Percentiles rank a stretch among this genome's conserved stretches.
Conservation (phyloP, 1,140 invertebrate genomes). For the Drosophila seguyi region DNA sequence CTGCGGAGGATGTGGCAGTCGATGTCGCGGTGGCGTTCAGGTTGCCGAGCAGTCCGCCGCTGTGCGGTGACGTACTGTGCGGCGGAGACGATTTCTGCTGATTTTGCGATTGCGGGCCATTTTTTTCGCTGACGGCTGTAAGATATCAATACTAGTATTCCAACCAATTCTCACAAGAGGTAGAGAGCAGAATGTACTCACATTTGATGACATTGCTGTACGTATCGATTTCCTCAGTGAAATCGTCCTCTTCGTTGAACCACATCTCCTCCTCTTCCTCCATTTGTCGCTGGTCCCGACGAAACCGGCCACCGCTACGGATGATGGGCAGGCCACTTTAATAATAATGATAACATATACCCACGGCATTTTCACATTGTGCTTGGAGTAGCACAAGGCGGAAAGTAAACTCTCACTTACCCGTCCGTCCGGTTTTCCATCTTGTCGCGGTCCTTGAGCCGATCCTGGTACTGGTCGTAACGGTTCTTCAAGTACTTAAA, state of each 20-base stretch:
- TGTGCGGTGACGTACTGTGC: slow-evolving; percentile 69
- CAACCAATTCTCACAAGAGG: neutral
- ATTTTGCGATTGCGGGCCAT: slow-evolving; percentile 75
- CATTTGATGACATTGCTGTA: slow-evolving; percentile 86
- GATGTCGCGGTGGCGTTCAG: slow-evolving; percentile 73
- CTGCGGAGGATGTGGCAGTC: slow-evolving; percentile 64
- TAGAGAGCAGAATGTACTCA: slow-evolving; percentile 27
- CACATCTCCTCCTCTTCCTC: slow-evolving; percentile 99
- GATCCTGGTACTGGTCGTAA: slow-evolving; percentile 98
- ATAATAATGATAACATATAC: slow-evolving; percentile 74
- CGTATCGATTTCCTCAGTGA: slow-evolving; percentile 90
- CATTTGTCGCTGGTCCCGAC: slow-evolving; percentile 95
- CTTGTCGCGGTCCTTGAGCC: slow-evolving; percentile 93
- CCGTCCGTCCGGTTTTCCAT: slow-evolving; percentile 87
- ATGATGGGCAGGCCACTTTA: slow-evolving; percentile 89
- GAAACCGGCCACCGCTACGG: slow-evolving; percentile 92
- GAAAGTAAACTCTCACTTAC: slow-evolving; percentile 84
- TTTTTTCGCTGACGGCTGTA: slow-evolving; percentile 79
- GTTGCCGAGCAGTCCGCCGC: slow-evolving; percentile 67
- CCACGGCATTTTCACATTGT: slow-evolving; percentile 19
- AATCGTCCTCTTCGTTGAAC: slow-evolving; percentile 99
- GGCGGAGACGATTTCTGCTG: slow-evolving; percentile 78
- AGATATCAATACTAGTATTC: neutral
- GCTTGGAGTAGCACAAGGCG: slow-evolving; percentile 15
- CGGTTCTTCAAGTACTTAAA: slow-evolving; percentile 96